A percentile compares a stretch with the other conserved stretches of the same genome.
These are phyloP conservation scores for Podargus strigoides DNA, from an alignment of 2,797 vertebrate species.

Conservation along the genomic window DNA sequence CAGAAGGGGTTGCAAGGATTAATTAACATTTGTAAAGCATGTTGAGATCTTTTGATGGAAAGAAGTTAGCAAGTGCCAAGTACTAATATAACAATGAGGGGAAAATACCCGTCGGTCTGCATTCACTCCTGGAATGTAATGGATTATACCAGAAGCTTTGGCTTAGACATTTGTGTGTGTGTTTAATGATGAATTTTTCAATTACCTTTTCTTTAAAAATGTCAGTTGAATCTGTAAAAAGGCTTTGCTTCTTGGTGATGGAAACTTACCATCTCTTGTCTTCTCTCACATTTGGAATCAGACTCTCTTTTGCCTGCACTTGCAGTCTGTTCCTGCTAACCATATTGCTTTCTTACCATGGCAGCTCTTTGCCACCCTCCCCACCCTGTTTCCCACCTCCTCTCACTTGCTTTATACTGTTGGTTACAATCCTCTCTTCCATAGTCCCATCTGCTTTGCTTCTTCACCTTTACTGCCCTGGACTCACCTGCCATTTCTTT, in stretches of 20 bases:
- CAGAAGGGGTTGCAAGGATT: neutral
- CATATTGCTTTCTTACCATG: accelerated
- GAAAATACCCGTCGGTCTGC: neutral
- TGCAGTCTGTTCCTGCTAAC: neutral
- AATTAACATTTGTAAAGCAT: neutral
- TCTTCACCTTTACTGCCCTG: neutral
- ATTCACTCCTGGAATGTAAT: neutral
- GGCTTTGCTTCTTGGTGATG: neutral
- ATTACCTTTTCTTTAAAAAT: neutral
- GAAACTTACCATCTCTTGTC: neutral
- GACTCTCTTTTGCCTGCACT: neutral
- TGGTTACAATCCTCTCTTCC: neutral
- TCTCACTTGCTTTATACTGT: neutral
- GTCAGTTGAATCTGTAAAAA: neutral
- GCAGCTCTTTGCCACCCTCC: neutral
- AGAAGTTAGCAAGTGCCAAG: neutral
- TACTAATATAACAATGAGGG: neutral
- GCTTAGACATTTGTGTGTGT: neutral
- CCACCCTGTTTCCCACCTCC: neutral
- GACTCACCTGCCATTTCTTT: neutral
- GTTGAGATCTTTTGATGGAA: neutral
- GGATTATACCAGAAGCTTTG: neutral
- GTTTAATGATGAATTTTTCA: neutral
- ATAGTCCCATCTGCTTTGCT: neutral
- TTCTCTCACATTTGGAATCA: neutral